Evolutionary conservation across 2,113 vertebrate genomes (phyloP), one percentile per base, ranked within the genome.

Genomic region (Oreotrochilus melanogaster): DNA sequence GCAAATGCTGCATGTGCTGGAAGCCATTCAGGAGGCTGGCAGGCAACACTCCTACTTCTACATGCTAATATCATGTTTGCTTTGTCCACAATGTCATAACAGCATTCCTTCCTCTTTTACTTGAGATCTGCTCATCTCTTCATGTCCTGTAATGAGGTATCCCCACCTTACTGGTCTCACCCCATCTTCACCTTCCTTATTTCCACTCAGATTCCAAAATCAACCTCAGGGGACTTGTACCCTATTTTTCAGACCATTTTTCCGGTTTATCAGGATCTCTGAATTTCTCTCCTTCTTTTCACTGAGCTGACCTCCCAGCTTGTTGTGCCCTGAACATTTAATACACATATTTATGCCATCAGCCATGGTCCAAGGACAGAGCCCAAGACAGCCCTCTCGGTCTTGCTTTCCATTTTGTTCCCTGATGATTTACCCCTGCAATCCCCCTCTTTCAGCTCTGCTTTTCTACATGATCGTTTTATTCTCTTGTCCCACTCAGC

Each of bases 381-480:
- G 50, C 90, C 78, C 78, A 21, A 8, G 82, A 71, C 92, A 95
- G 1, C 11, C 64, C 28, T 19, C 69, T 73, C 15, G 13, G 64
- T 28, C 73, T 88, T 33, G 1, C 28, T 95, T 95, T 90, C 73
- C 56, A 19, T 89, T 94, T 88, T 80, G 92, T 86, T 64, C 66
- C 48, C 69, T 70, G 90, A 76, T 94, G 70, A 53, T 12, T 94
- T 95, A 89, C 82, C 53, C 85, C 70, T 78, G 37, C 60, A 47
- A 11, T 42, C 82, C 66, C 28, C 18, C 6, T 21, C 45, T 50
- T 83, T 73, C 75, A 80, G 67, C 50, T 66, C 76, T 50, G 58
- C 88, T 88, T 97, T 93, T 76, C 75, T 88, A 56, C 64, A 3
- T 15, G 64, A 33, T 23, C 33, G 75, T 96, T 93, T 88, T 80